phyloP scores from a whole-genome alignment of 2,797 vertebrate species.

The Miichthys miiuy region DNA sequence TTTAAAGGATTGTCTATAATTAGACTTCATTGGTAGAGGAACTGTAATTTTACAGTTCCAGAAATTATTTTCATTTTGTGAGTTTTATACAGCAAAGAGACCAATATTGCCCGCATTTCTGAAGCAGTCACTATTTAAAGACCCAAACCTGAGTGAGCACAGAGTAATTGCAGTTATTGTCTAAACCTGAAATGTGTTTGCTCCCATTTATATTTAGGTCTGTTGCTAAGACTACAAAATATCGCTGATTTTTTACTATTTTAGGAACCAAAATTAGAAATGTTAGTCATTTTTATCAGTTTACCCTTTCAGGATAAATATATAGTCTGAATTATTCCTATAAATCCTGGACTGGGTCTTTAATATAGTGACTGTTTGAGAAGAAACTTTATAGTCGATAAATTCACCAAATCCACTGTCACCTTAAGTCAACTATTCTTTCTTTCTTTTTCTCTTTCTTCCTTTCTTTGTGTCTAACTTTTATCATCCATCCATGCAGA shows the following conservation, averaged over 20 bases:
- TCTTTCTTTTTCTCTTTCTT: slow-evolving; percentile 50
- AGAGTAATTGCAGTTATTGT: neutral
- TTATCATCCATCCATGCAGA: slow-evolving; percentile 72
- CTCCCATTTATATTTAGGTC: slow-evolving; percentile 1
- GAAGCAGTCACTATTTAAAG: slow-evolving; percentile 74
- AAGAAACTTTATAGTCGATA: slow-evolving; percentile 54
- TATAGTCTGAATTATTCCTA: neutral
- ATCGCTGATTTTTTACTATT: neutral
- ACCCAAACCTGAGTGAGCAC: slow-evolving; percentile 38
- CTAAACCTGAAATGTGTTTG: neutral
- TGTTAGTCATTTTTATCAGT: neutral
- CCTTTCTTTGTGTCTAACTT: slow-evolving; percentile 67
- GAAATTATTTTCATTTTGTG: slow-evolving; percentile 80
- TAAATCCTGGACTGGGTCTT: slow-evolving; percentile 60
- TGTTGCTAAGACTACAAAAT: slow-evolving; percentile 14
- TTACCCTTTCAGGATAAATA: neutral
- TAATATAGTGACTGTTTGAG: slow-evolving; percentile 70
- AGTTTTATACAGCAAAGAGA: slow-evolving; percentile 70
- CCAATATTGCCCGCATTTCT: slow-evolving; percentile 53
- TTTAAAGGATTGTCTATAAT: neutral
- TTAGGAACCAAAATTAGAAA: neutral
- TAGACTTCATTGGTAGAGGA: slow-evolving; percentile 13
- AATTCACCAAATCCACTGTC: slow-evolving; percentile 68
- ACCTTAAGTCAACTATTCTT: slow-evolving; percentile 57
- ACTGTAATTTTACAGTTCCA: slow-evolving; percentile 40